Evolutionary conservation across 2,113 vertebrate species (phyloP), one percentile per base, ranked within the genome.

Genomic region (Lutjanus erythropterus): DNA sequence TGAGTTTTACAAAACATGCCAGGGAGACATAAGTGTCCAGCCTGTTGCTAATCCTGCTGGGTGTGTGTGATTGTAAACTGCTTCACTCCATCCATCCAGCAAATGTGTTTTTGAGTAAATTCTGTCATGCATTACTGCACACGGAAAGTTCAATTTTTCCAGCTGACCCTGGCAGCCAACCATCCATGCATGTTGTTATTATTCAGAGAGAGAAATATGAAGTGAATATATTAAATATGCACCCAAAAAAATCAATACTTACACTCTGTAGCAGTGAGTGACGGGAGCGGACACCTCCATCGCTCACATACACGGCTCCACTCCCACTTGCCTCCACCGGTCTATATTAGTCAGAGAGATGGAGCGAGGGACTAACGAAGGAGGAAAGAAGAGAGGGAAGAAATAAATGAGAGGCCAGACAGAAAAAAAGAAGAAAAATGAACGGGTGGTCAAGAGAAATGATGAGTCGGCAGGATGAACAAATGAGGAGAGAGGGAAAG

Each of bases 201-300:
- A 83, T 86, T 88, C 83, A 83, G 83, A 70, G 75, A 59, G 58
- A 66, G 10, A 86, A 71, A 75, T 83, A 80, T 78, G 55, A 87
- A 89, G 74, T 88, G 76, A 78, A 84, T 78, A 49, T 35, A 53
- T 88, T 86, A 71, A 79, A 87, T 86, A 91, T 88, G 81, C 69
- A 65, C 41, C 49, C 27, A 67, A 81, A 39, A 73, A 80, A 83
- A 91, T 91, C 90, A 85, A 92, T 91, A 87, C 46, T 70, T 70
- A 55, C 64, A 75, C 83, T 84, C 29, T 15, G 59, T 78, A 59
- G 52, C 71, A 82, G 83, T 84, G 77, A 90, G 75, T 88, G 78
- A 92, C 85, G 62, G 29, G 33, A 83, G 81, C 73, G 83, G 84
- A 88, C 80, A 81, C 78, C 75, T 67, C 77, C 85, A 90, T 91